These are phyloP conservation scores for Abrostola triplasia DNA, from an alignment of 2,888 invertebrate species.

Conservation along the genomic window DNA sequence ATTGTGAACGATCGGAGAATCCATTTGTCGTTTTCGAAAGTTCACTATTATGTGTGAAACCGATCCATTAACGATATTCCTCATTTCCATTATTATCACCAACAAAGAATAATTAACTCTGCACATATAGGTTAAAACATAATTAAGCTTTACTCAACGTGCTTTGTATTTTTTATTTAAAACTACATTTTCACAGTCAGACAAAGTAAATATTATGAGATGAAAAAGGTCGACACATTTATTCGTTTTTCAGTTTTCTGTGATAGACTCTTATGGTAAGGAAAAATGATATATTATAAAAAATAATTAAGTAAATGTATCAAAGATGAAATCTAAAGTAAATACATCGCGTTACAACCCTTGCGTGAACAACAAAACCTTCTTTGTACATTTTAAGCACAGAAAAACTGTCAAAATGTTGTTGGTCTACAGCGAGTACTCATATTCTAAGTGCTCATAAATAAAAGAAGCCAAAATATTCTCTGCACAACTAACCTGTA, in stretches of 20 bases:
- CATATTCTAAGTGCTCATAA: slow-evolving; percentile 30
- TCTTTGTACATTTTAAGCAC: too few species aligned
- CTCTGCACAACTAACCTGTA: slow-evolving; percentile 27
- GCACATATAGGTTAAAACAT: not conserved
- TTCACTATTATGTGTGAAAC: slow-evolving; percentile 38
- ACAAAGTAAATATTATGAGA: not conserved
- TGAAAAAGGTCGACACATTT: not conserved
- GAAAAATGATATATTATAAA: too few species aligned
- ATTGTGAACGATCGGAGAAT: slow-evolving; percentile 37
- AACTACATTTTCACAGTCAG: not conserved
- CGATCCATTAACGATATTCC: not conserved
- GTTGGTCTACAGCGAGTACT: not conserved
- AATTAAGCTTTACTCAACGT: not conserved
- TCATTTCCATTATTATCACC: not conserved
- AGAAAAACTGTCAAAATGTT: too few species aligned
- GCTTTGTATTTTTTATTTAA: not conserved
- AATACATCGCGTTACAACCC: too few species aligned
- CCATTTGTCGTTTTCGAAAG: slow-evolving; percentile 29
- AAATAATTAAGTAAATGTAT: too few species aligned
- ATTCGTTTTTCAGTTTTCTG: too few species aligned
- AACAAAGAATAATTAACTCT: not conserved
- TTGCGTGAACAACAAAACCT: too few species aligned
- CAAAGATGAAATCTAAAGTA: too few species aligned
- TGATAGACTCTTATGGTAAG: too few species aligned
- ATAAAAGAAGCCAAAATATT: slow-evolving; percentile 28